Percentiles rank a stretch among this genome's conserved stretches.
phyloP scores from a whole-genome alignment of 1,140 invertebrate species.

The Leptonema lineaticorne region DNA sequence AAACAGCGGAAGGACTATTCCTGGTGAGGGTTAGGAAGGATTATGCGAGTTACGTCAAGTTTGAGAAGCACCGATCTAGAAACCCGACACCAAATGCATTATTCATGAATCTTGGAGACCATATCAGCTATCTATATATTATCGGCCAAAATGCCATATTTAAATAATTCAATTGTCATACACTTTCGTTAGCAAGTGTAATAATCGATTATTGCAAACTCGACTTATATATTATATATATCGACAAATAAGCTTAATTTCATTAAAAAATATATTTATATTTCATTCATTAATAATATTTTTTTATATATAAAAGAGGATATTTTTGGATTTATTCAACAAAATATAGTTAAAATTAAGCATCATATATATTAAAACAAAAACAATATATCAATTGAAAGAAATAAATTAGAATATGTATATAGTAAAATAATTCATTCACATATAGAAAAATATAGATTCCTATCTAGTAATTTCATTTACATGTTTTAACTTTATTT shows the following conservation, averaged over 20 bases:
- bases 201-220: background rate
- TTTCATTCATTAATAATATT: background rate
- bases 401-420: too few species aligned
- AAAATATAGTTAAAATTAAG: too few species aligned
- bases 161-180: conserved; percentile 13
- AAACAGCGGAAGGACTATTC: too few species aligned
- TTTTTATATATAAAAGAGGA: background rate
- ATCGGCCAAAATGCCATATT: conserved; percentile 5
- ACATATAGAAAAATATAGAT: too few species aligned
- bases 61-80: background rate
- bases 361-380: too few species aligned
- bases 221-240: background rate
- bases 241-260: too few species aligned
- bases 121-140: background rate
- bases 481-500: too few species aligned
- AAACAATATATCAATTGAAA: too few species aligned
- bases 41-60: background rate
- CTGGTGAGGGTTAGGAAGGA: too few species aligned
- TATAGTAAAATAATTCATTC: too few species aligned
- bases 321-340: background rate
- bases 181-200: background rate
- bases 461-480: too few species aligned
- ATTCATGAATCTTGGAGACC: conserved; percentile 10
- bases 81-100: background rate
- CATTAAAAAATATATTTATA: background rate